A percentile compares a stretch with the other conserved stretches of the same genome.
Conservation (phyloP, 2,888 invertebrate genomes). For the Embidobia sp. region DNA sequence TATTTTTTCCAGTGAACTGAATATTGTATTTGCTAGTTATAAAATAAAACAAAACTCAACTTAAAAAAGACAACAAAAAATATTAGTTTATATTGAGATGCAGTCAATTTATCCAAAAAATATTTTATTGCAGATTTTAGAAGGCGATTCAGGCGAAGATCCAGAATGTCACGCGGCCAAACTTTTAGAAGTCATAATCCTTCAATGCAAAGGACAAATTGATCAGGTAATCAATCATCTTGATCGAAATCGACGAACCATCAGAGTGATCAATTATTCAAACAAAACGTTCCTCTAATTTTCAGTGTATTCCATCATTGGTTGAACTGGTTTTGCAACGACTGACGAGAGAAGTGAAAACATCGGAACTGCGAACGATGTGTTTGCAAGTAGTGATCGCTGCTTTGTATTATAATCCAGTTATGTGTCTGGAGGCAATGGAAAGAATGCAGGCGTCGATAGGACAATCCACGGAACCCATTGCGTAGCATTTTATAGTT, state of each 20-base stretch:
- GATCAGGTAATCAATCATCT: constrained; percentile 87
- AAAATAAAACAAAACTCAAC: no score
- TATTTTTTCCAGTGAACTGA: not conserved
- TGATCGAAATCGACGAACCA: no score
- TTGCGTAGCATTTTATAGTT: constrained; percentile 96
- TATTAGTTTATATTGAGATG: no score
- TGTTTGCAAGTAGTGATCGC: constrained; percentile 97
- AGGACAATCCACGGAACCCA: constrained; percentile 86
- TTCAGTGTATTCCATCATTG: constrained; percentile 92
- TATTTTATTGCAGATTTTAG: constrained; percentile 83
- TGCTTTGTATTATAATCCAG: constrained; percentile 94
- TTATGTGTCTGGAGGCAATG: constrained; percentile 90
- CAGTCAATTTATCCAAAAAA: no score
- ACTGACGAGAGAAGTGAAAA: constrained; percentile 94
- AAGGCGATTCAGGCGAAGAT: constrained; percentile 91
- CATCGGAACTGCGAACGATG: constrained; percentile 96
- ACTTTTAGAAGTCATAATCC: constrained; percentile 95
- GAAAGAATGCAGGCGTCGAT: constrained; percentile 90
- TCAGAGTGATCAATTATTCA: no score
- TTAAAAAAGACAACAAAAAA: no score
- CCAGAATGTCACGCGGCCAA: constrained; percentile 98
- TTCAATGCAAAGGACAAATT: constrained; percentile 95
- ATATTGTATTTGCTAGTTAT: no score
- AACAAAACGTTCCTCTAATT: no score
- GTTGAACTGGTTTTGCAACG: constrained; percentile 94